A percentile compares a stretch with the other conserved stretches of the same genome.
Conservation (phyloP, 2,888 invertebrate genomes). For the Lasioglossum oenotherae region DNA sequence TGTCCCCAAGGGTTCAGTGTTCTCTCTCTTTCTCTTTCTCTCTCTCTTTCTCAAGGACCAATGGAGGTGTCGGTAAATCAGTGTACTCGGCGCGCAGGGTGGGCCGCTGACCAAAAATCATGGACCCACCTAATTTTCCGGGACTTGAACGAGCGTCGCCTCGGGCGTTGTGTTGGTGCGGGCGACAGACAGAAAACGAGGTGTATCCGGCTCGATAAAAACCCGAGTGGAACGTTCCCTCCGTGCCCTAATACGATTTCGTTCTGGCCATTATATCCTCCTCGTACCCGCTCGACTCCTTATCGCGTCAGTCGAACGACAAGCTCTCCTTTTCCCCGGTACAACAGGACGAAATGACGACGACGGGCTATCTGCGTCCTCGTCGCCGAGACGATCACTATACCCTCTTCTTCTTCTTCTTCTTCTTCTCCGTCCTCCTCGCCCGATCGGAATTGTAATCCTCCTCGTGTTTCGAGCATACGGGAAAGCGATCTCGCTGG, state of each 20-base stretch:
- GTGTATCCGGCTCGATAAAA: constrained; percentile 77
- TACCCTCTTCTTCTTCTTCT: constrained; percentile 28
- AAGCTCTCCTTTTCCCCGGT: constrained; percentile 66
- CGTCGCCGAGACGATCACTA: constrained; percentile 30
- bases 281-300: constrained; percentile 48
- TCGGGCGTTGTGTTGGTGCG: constrained; percentile 34
- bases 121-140: constrained; percentile 57
- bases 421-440: constrained; percentile 18
- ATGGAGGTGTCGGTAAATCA: constrained; percentile 51
- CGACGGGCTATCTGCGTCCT: constrained; percentile 15
- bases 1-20: neutral
- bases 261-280: constrained; percentile 78
- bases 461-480: constrained; percentile 70
- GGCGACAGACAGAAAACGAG: constrained; percentile 66
- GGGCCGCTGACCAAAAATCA: constrained; percentile 44
- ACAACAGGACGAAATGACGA: constrained; percentile 46
- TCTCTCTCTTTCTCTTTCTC: neutral
- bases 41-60: neutral
- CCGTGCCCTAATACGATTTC: constrained; percentile 79
- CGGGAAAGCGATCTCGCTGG: constrained; percentile 67
- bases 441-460: constrained; percentile 71
- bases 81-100: constrained; percentile 50
- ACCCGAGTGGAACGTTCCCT: constrained; percentile 72
- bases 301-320: constrained; percentile 69
- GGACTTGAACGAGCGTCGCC: constrained; percentile 4